Base-by-base conservation (phyloP, 2,888 invertebrate species). In the Macrosoma leucophasiata region DNA sequence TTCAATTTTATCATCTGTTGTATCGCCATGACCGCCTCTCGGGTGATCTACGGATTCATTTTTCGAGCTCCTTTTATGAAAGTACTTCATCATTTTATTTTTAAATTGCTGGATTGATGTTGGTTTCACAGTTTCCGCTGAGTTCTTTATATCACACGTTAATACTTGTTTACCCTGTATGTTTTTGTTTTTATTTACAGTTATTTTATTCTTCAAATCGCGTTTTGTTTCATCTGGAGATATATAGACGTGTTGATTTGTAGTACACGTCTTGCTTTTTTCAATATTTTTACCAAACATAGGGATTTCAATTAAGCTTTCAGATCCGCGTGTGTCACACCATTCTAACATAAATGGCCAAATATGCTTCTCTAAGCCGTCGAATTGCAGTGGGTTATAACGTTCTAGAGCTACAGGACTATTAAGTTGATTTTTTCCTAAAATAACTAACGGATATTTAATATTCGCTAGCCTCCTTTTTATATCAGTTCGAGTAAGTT, bases 271-370 rank as follows among this genome's bases (percentile, higher is more conserved):
- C n/a, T n/a, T n/a, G n/a, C n/a, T n/a, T n/a, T n/a, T n/a, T n/a
- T n/a, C n/a, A n/a, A n/a, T n/a, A n/a, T n/a, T n/a, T n/a, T n/a
- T n/a, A n/a, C n/a, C n/a, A n/a, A n/a, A n/a, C n/a, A n/a, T n/a
- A n/a, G n/a, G n/a, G n/a, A n/a, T n/a, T n/a, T n/a, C n/a, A n/a
- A n/a, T n/a, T n/a, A n/a, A n/a, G n/a, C n/a, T n/a, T n/a, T n/a
- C n/a, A n/a, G n/a, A n/a, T n/a, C n/a, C n/a, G n/a, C n/a, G n/a
- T n/a, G n/a, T n/a, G 19, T 38, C 36, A 34, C 39, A 40, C 79
- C 81, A 79, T 12, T 59, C 52, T 10, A 48, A 21, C 81, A 81
- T 81, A 50, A 67, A 81, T 11, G 78, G 81, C 79, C 79, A 79
- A 30, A 76, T 60, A 10, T 67, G 62, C 37, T 68, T 43, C 26